Evolutionary conservation across 2,888 invertebrate species (phyloP), one percentile per base, ranked within the genome.

Genomic region (Sinentomon sp.): DNA sequence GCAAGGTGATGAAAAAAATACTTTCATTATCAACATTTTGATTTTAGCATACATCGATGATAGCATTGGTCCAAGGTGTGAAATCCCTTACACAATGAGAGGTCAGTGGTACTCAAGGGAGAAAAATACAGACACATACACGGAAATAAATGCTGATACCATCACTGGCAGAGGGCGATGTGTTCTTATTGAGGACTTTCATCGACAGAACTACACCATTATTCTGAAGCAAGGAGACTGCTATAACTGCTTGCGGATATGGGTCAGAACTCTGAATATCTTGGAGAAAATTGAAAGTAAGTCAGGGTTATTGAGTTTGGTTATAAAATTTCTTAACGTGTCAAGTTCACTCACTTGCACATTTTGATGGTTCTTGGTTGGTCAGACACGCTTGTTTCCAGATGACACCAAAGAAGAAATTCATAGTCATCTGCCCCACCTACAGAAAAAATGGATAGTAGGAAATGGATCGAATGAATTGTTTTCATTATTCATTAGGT

Each of bases 91-190:
- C 40, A 68, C 76, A 28, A 53, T 85, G 30, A 62, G 77, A 45
- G 83, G 82, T 37, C 64, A 75, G 20, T 85, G 85, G 85, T 85
- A 80, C 54, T 82, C 80, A 3, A 73, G 78, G 62, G 83, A 85
- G 61, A 68, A 68, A 56, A 78, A 78, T 7, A 60, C 62, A 45
- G 76, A 78, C 45, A 78, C 77, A 1, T 59, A 70, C 28, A 82
- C 80, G 1, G 71, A 74, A 48, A 68, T 85, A 32, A 73, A 82
- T 54, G 71, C 71, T 1, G 67, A 64, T 36, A 63, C 65, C 25
- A 78, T 83, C 75, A 66, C 70, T 6, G 60, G 61, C 42, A 62
- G 48, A 48, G 80, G 80, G 27, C 54, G 56, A 36, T 80, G 78
- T 49, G 61, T 76, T 5, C 64, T 68, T 40, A 65, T 73, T 40